Evolutionary conservation across 1,140 invertebrate species (phyloP), one percentile per base, ranked within the genome.

Genomic region (Drosophila rhopaloa): DNA sequence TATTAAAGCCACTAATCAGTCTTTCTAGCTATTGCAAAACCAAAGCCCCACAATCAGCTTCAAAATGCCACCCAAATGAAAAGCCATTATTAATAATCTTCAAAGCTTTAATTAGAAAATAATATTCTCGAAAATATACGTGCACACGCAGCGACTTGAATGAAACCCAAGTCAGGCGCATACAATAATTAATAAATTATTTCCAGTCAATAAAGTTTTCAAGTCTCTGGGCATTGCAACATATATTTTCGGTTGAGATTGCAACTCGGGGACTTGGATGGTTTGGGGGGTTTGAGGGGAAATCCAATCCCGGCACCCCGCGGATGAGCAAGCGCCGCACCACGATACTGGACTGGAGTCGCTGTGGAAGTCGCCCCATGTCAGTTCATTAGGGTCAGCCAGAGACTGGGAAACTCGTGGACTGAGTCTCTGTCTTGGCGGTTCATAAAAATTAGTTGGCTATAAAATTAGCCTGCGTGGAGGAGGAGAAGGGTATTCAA

Each of bases 121-220:
- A 68, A 76, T 76, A 76, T 65, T 76, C 61, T 40, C 46, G 24
- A 24, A 24, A 24, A 24, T 24, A 24, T 24, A 24, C 24, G 24
- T 24, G 24, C 24, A 24, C 24, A 24, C 24, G 46, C 47, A 2
- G 32, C 13, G 60, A 57, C 11, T 19, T 68, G 41, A 57, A 60
- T 38, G 41, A 54, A 72, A 35, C 48, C n/a, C 48, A 24, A 78
- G 43, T 58, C 47, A 61, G 61, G 58, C 35, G 37, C 81, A 81
- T 54, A 65, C 56, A 65, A 70, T 81, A 84, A 86, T 86, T 86
- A 86, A 86, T 86, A 86, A 86, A 86, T 86, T 86, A 86, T 88
- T 86, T 86, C 76, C 82, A 86, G 82, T 88, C 82, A 86, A 86
- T 88, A 86, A 86, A 79, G 70, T 75, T 76, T 76, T 67, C 48